A percentile compares a stretch with the other conserved stretches of the same genome.
Evolutionary conservation across 2,888 invertebrate species (phyloP).

Genomic region (Cantharis rustica): DNA sequence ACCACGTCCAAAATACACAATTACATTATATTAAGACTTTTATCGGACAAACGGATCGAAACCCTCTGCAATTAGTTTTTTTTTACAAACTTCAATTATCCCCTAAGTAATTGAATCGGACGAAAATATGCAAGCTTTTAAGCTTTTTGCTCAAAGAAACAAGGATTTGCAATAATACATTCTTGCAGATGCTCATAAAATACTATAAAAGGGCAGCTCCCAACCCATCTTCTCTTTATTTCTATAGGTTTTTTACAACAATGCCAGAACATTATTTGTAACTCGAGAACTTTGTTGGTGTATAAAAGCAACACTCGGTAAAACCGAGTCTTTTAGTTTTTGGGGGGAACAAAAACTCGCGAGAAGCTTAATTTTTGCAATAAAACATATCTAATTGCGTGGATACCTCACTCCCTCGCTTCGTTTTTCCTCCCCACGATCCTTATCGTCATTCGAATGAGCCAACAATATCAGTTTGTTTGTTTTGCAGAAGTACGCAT

Average conservation of each 20-base stretch:
- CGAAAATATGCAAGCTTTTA: neutral
- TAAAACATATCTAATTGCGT: neutral
- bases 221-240: neutral
- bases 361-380: neutral
- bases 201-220: neutral
- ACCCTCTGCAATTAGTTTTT: neutral
- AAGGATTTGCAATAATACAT: neutral
- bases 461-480: neutral
- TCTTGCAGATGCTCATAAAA: neutral
- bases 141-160: neutral
- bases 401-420: too few relatives aligned
- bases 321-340: neutral
- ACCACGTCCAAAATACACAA: slow-evolving; percentile 11
- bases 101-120: neutral
- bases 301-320: neutral
- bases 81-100: neutral
- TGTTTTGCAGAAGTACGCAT: neutral
- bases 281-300: neutral
- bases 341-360: too few relatives aligned
- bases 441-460: neutral
- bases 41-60: slow-evolving; percentile 9
- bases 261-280: neutral
- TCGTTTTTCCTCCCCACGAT: too few relatives aligned
- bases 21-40: slow-evolving; percentile 11
- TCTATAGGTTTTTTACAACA: neutral